Conservation (phyloP, 2,797 vertebrate genomes). For the Phrynocephalus vlangalii region DNA sequence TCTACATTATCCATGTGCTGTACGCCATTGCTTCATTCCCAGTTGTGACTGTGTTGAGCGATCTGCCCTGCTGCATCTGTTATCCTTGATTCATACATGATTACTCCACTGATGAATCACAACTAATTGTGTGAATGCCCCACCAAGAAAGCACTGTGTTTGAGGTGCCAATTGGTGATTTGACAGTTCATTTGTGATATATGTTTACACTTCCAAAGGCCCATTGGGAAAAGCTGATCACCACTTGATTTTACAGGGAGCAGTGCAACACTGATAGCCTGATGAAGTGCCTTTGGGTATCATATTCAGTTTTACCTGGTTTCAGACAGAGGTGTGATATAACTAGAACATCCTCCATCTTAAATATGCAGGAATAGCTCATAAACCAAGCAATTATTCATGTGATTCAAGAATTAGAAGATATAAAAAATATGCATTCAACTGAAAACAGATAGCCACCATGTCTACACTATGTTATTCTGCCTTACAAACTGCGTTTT, state of each 20-base stretch:
- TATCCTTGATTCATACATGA: not conserved
- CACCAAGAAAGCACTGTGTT: not conserved
- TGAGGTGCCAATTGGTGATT: not conserved
- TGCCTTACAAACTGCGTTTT: not conserved
- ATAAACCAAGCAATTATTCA: not conserved
- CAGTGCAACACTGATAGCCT: not conserved
- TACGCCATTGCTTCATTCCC: not conserved
- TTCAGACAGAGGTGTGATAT: not conserved
- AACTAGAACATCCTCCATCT: not conserved
- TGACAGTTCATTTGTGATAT: not conserved
- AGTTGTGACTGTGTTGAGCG: not conserved
- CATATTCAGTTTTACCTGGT: not conserved
- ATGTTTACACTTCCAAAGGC: not conserved
- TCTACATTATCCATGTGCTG: not conserved
- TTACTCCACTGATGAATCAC: not conserved
- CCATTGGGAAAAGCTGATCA: not conserved
- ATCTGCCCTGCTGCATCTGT: not conserved
- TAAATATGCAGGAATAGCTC: not conserved
- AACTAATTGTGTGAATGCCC: not conserved
- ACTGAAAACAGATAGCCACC: not conserved
- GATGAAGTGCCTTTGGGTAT: not conserved
- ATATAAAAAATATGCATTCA: not conserved
- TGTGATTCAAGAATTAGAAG: slow-evolving; percentile 1
- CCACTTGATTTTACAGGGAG: not conserved
- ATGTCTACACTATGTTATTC: not conserved